These are phyloP conservation scores for Falco biarmicus DNA, from an alignment of 2,797 vertebrate genomes.

Conservation along the genomic window DNA sequence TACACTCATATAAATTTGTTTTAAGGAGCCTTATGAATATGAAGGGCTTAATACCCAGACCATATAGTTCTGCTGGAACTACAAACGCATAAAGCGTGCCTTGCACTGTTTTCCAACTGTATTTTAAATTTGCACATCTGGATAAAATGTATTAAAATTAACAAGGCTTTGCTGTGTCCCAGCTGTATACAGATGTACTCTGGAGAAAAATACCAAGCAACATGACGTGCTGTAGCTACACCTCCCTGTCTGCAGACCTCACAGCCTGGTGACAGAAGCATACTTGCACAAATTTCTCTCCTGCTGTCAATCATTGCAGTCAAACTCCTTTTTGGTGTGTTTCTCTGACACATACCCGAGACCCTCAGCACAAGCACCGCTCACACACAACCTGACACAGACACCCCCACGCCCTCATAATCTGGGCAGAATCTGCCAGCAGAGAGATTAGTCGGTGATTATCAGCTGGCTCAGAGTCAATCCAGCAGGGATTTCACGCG, in stretches of 20 bases:
- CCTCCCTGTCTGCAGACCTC: not conserved
- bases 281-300: not conserved
- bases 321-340: not conserved
- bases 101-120: not conserved
- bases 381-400: not conserved
- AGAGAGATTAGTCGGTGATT: constrained; percentile 9
- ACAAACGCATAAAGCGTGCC: not conserved
- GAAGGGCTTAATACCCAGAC: not conserved
- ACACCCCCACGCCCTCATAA: not conserved
- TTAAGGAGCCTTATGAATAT: not conserved
- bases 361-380: not conserved
- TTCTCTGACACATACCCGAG: fast-evolving
- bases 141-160: not conserved
- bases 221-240: not conserved
- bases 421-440: not conserved
- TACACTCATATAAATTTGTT: not conserved
- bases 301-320: not conserved
- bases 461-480: not conserved
- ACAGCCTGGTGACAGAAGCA: not conserved
- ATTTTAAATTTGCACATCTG: not conserved
- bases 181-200: not conserved
- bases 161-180: not conserved
- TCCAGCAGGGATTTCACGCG: not conserved
- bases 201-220: not conserved
- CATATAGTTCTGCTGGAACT: not conserved